These are phyloP conservation scores for Pseudomugil gertrudae DNA, from an alignment of 2,797 vertebrate species.

Conservation along the genomic window DNA sequence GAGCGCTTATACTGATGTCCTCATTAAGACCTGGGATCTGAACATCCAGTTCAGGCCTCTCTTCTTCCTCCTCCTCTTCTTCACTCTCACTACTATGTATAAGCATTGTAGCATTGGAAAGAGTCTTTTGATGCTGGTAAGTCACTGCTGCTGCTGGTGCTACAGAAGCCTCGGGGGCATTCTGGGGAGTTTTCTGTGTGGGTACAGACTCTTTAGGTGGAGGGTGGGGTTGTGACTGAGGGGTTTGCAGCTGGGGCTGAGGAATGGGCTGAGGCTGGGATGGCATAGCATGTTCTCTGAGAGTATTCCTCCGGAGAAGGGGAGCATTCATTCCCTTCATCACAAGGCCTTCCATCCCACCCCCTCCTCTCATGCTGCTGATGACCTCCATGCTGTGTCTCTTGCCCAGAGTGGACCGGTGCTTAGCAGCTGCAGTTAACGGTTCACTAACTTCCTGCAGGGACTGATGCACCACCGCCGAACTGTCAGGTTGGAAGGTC, in stretches of 20 bases:
- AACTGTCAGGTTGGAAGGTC: constrained; percentile 97
- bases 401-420: constrained; percentile 86
- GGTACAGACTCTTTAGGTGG: constrained; percentile 74
- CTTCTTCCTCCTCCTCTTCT: constrained; percentile 88
- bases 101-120: constrained; percentile 95
- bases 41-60: constrained; percentile 82
- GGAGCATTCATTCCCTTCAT: constrained; percentile 88
- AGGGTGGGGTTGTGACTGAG: constrained; percentile 69
- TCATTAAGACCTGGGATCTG: constrained; percentile 86
- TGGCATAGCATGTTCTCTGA: constrained; percentile 87
- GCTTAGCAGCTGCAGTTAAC: constrained; percentile 86
- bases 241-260: constrained; percentile 77
- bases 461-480: constrained; percentile 90
- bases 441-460: constrained; percentile 93
- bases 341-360: constrained; percentile 87
- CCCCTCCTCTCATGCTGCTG: constrained; percentile 85
- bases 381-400: constrained; percentile 95
- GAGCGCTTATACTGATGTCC: constrained; percentile 89
- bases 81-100: constrained; percentile 96
- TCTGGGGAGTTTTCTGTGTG: constrained; percentile 77
- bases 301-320: constrained; percentile 87
- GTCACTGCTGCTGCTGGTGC: constrained; percentile 63
- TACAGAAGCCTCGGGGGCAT: constrained; percentile 74
- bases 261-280: constrained; percentile 77
- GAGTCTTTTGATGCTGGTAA: constrained; percentile 93